phyloP scores from a whole-genome alignment of 2,888 invertebrate genomes.

The Nomada ruficornis region DNA sequence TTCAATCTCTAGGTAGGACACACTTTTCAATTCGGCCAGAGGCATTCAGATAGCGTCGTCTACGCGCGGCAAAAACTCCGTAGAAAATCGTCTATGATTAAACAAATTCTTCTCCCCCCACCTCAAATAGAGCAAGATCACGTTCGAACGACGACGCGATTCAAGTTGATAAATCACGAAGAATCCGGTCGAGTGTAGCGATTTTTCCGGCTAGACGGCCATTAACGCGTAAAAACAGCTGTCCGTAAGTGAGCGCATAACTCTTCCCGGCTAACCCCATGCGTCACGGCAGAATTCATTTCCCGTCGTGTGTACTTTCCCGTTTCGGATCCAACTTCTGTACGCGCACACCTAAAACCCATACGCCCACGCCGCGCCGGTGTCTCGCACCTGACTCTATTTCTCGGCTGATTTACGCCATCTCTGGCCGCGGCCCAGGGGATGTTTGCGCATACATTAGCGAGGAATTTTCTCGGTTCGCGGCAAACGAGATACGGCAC shows the following conservation, averaged over 20 bases:
- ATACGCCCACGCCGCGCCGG: constrained; percentile 49
- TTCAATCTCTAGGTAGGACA: too few species aligned
- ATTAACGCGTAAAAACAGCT: constrained; percentile 20
- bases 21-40: neutral
- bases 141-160: neutral
- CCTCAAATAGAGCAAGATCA: neutral
- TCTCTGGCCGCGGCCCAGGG: neutral
- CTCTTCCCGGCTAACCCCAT: constrained; percentile 31
- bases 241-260: constrained; percentile 37
- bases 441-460: constrained; percentile 62
- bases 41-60: neutral
- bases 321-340: constrained; percentile 18
- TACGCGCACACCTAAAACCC: constrained; percentile 33
- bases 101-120: constrained; percentile 1
- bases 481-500: constrained; percentile 26
- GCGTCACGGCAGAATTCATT: constrained; percentile 45
- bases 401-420: constrained; percentile 58
- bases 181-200: neutral
- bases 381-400: constrained; percentile 63
- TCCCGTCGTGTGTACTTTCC: constrained; percentile 37
- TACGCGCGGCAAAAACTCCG: neutral
- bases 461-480: constrained; percentile 59
- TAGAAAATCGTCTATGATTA: constrained; percentile 28
- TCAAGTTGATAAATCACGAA: constrained; percentile 18
- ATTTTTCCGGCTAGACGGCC: constrained; percentile 9